These are phyloP conservation scores for Rostratula benghalensis DNA, from an alignment of 2,113 vertebrate genomes.

Conservation along the genomic window DNA sequence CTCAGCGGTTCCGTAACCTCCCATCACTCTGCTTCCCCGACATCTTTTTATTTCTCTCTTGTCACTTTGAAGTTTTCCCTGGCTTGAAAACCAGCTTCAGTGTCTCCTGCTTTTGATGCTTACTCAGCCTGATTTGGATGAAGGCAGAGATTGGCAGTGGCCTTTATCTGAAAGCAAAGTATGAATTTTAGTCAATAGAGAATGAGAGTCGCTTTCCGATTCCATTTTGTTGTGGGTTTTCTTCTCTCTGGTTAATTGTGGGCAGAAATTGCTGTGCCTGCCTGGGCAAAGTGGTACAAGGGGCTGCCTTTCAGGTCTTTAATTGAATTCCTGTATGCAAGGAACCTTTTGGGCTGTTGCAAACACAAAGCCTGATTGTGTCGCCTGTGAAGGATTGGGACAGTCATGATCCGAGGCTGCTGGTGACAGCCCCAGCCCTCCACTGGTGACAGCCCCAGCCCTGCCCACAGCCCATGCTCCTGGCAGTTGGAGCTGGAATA, in stretches of 20 bases:
- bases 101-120: background rate
- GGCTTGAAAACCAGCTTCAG: slow-evolving; percentile 36
- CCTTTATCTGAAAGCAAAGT: slow-evolving; percentile 61
- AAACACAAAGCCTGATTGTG: background rate
- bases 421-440: background rate
- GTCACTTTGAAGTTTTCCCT: background rate
- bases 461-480: background rate
- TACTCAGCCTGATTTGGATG: slow-evolving; percentile 6
- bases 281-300: slow-evolving; percentile 1
- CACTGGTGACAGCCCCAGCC: background rate
- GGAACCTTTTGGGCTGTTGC: background rate
- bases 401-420: background rate
- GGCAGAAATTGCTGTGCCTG: slow-evolving; percentile 50
- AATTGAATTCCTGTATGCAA: slow-evolving; percentile 50
- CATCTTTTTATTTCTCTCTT: background rate
- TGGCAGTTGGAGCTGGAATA: background rate
- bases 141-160: slow-evolving; percentile 50
- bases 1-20: background rate
- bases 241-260: slow-evolving; percentile 55
- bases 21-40: background rate
- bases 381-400: background rate
- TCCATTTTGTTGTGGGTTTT: slow-evolving; percentile 6
- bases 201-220: slow-evolving; percentile 44
- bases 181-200: slow-evolving; percentile 33
- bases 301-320: background rate